Percentiles rank a stretch among this genome's conserved stretches.
Conservation (phyloP, 2,797 vertebrate species). For the Sus cebifrons region DNA sequence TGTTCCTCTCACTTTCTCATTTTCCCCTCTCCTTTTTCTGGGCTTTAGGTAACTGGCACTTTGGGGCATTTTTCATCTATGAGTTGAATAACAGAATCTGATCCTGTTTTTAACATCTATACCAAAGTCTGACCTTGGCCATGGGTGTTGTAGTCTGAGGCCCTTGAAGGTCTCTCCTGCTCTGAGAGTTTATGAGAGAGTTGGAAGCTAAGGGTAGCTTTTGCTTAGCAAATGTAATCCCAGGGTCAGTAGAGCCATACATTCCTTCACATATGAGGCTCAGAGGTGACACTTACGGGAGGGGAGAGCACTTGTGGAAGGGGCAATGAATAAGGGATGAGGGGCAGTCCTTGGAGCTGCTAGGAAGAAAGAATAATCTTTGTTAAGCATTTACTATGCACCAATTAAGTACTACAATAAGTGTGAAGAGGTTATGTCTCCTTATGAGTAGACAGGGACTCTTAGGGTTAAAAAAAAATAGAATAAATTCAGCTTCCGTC, state of each 20-base stretch:
- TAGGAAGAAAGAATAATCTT: neutral
- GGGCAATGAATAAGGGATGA: neutral
- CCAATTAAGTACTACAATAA: neutral
- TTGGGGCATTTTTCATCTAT: neutral
- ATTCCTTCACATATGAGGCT: neutral
- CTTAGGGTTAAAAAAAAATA: conserved; percentile 53
- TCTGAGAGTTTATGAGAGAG: neutral
- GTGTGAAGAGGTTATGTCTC: neutral
- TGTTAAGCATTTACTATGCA: neutral
- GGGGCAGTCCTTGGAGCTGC: neutral
- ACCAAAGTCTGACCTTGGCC: neutral
- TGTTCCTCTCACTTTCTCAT: neutral
- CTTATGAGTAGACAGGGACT: neutral
- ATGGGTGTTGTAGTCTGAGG: neutral
- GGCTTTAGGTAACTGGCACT: neutral
- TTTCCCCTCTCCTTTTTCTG: neutral
- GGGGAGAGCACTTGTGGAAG: neutral
- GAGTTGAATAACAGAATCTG: neutral
- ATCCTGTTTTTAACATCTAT: neutral
- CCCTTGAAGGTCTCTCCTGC: neutral
- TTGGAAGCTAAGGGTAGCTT: neutral
- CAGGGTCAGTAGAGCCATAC: neutral
- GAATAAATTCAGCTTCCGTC: neutral
- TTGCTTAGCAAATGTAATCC: neutral
- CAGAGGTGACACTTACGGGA: neutral